Conservation (phyloP, 2,888 invertebrate species). For the Helobdella robusta region DNA sequence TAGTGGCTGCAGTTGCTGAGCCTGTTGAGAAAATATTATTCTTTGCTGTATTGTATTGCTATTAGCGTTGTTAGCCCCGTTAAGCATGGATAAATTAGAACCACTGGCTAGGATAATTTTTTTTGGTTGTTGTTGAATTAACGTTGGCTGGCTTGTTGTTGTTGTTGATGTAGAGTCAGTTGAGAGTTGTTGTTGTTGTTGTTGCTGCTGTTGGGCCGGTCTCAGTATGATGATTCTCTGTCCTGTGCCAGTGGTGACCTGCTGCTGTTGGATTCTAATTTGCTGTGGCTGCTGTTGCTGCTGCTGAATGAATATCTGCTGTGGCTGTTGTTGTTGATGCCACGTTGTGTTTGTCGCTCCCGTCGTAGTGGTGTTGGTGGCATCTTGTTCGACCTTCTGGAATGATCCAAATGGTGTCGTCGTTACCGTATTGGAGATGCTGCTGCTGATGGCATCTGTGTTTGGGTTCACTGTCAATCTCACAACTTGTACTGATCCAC, state of each 20-base stretch:
- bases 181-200: slow-evolving; percentile 2
- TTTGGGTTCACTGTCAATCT: slow-evolving; percentile 16
- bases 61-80: neutral
- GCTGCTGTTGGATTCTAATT: slow-evolving; percentile 3
- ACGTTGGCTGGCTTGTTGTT: neutral
- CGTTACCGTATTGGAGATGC: neutral
- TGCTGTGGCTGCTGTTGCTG: slow-evolving; percentile 16
- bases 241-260: neutral
- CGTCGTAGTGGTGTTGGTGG: neutral
- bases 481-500: slow-evolving; percentile 19
- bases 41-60: neutral
- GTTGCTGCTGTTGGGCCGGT: slow-evolving; percentile 15
- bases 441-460: too few relatives aligned
- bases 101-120: slow-evolving; percentile 14
- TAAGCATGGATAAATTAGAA: neutral
- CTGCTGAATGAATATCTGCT: slow-evolving; percentile 13
- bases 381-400: too few relatives aligned
- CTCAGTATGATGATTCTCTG: slow-evolving; percentile 21
- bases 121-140: too few relatives aligned
- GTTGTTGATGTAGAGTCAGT: neutral
- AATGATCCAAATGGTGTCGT: too few relatives aligned
- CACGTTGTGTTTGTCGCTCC: neutral
- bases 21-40: neutral
- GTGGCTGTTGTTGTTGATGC: slow-evolving; percentile 17
- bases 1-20: neutral